Evolutionary conservation across 2,113 vertebrate species (phyloP), one percentile per base, ranked within the genome.

Genomic region (Tupaia tana): DNA sequence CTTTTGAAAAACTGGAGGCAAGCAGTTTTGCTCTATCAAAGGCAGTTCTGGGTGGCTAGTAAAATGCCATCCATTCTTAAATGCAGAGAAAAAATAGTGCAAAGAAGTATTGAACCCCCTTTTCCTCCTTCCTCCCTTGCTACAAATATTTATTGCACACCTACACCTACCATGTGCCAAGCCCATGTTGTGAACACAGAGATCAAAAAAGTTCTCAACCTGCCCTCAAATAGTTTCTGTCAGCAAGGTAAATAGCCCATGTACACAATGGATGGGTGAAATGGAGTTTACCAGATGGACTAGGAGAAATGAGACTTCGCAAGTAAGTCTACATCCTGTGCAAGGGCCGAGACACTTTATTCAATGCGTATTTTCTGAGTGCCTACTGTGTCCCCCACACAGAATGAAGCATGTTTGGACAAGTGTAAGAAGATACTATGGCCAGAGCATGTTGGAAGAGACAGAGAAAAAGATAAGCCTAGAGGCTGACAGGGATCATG

Each of bases 1-100:
- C 56, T 89, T 95, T 86, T 78, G 54, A 95, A 97, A 96, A 89
- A 89, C 75, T 92, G 31, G 79, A 97, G 73, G 70, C 79, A 73
- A 93, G 63, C 63, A 52, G 82, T 95, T 95, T 95, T 92, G 96
- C 78, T 96, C 25, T 90, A 25, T 31, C 94, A 74, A 95, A 80
- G 91, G 58, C 70, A 97, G 56, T 52, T 90, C 58, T 43, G 64
- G 93, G 85, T 87, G 59, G 13, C 52, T 77, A 52, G 79, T 54
- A 82, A 93, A 86, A 79, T 77, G n/a, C 75, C 67, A 64, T 67
- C 4, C 43, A 61, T 66, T 89, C 29, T 71, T 89, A 63, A 2
- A 25, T 83, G 24, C 54, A n/a, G n/a, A n/a, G n/a, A n/a, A n/a
- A n/a, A n/a, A n/a, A n/a, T n/a, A n/a, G n/a, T 80, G 22, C n/a